Base-by-base conservation (phyloP, 2,113 vertebrate genomes). In the Pseudopipra pipra region DNA sequence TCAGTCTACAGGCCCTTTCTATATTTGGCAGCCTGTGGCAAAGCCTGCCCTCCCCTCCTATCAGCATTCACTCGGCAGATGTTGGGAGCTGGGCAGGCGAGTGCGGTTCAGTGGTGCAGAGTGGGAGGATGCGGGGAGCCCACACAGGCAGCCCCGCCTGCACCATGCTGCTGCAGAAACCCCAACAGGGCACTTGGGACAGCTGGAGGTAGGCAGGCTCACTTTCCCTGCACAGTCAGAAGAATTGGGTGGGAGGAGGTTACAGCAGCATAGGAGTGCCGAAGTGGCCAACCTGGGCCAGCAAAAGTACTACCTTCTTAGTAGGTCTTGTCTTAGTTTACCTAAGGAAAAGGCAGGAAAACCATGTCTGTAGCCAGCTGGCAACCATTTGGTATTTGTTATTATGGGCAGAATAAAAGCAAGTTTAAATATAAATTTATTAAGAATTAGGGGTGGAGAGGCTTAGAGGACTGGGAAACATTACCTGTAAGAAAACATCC, bases 401-500 rank as follows among this genome's bases (percentile, higher is more conserved):
- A 33, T 56, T 4, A 4, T 14, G 21, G 37, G 47, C 54, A 47
- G 27, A 56, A 19, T 1, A 12, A 72, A 68, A 73, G 30, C 0
- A 5, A 79, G 37, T 22, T 85, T 46, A 62, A 71, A 31, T 23
- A 56, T 0, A 1, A 25, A 16, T 61, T 88, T 62, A 17, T 5
- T 5, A 75, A 89, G 58, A 15, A 35, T 21, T 31, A 27, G 6
- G 8, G 18, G 24, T 37, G 14, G n/a, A 52, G 27, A 27, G 12
- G 24, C 21, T 47, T 54, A 37, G 58, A 85, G 23, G 23, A 62
- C 20, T 74, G 61, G 56, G 54, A 15, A 43, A 12, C 14, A 39
- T 39, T 98, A 98, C 98, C 98, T 97, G 98, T 66, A 37, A 99
- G 93, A 77, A 99, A 88, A 89, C 97, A 98, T 96, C 98, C 97